These are phyloP conservation scores for Lanistes nyassanus DNA, from an alignment of 1,140 invertebrate species.

Conservation along the genomic window DNA sequence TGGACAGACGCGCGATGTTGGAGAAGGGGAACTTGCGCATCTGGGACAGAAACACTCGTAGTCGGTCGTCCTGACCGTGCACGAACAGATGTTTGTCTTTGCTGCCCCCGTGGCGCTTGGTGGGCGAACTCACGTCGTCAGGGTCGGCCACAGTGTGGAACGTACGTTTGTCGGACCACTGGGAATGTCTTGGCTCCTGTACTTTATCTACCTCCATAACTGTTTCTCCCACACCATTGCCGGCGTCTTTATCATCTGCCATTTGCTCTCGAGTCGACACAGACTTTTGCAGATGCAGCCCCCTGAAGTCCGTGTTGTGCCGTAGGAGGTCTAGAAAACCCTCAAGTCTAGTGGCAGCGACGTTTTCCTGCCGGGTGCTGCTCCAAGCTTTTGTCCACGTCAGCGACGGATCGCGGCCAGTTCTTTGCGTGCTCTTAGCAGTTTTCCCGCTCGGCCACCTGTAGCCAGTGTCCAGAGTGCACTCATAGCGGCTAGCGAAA, in stretches of 20 bases:
- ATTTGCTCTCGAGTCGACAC: neutral
- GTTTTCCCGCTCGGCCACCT: no score
- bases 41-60: conserved; percentile 26
- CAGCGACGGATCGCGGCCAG: no score
- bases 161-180: neutral
- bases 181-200: neutral
- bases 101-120: neutral
- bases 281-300: neutral
- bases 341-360: neutral
- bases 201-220: neutral
- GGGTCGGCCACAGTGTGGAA: neutral
- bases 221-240: neutral
- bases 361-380: neutral
- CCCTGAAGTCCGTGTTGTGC: no score
- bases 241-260: neutral
- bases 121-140: neutral
- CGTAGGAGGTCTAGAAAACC: no score
- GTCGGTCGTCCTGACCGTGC: conserved; percentile 39
- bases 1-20: conserved; percentile 52
- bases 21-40: conserved; percentile 48
- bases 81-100: conserved; percentile 30
- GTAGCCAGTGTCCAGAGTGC: no score
- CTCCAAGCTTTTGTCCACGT: no score
- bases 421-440: no score
- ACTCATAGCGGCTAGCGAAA: no score